Evolutionary conservation across 2,113 vertebrate species (phyloP), one percentile per base, ranked within the genome.

Genomic region (Pyxicephalus adspersus): DNA sequence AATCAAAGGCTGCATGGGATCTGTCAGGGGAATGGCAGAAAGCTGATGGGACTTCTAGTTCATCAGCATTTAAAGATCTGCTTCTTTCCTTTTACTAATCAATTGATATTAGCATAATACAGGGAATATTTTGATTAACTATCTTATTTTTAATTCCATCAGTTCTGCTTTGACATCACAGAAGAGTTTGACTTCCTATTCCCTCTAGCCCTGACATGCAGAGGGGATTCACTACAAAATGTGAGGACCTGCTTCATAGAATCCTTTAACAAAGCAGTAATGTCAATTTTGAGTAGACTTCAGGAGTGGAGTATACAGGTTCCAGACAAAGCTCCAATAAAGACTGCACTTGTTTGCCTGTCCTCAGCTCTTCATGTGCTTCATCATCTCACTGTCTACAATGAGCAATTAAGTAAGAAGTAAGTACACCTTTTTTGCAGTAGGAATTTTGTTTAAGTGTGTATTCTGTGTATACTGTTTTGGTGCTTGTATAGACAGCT

Each of bases 81-180:
- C 9, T 20, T 6, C 0, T 58, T 20, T 0, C 55, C 5, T 60
- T 3, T 60, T 60, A n/a, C 22, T 22, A 19, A 60, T 60, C 4
- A 11, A 60, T 22, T 7, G n/a, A 19, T 8, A 13, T n/a, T 6
- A 60, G n/a, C 20, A n/a, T 60, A 60, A 60, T 60, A 60, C 57
- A 60, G 20, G 20, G 19, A 20, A 20, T 22, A n/a, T 60, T 60
- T 60, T 60, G 22, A 60, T 17, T 64, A 64, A 64, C 16, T 31
- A 18, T 77, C 64, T 73, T 66, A 3, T 90, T 89, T 92, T 73
- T 90, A 88, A n/a, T 89, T 77, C 85, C 77, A 71, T 76, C 89
- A 99, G 97, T 98, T 98, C 91, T 97, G 95, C 88, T 92, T 87
- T 89, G 92, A 95, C 78, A 90, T 98, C 90, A 85, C 95, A 89